phyloP scores from a whole-genome alignment of 1,140 invertebrate species.

The Thaumatotibia leucotreta region DNA sequence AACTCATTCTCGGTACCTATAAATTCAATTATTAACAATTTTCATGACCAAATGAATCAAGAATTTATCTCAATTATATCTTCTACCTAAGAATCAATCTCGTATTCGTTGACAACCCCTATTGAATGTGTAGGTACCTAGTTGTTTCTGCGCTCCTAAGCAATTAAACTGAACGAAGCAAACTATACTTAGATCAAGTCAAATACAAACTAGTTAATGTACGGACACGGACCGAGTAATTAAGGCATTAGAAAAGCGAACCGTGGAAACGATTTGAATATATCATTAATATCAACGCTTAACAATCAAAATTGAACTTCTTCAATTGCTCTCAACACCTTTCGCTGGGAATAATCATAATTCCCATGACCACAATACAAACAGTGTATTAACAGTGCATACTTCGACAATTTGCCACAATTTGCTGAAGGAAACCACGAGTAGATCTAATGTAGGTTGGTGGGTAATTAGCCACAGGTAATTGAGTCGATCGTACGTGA shows the following conservation, averaged over 20 bases:
- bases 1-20: no score
- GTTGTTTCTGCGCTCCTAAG: no score
- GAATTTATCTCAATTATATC: no score
- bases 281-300: neutral
- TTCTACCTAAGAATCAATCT: no score
- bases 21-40: no score
- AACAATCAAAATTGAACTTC: neutral
- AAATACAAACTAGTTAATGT: no score
- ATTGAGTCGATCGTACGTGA: slow-evolving; percentile 46
- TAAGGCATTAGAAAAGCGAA: neutral
- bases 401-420: slow-evolving; percentile 25
- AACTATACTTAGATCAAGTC: no score
- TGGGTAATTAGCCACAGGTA: slow-evolving; percentile 51
- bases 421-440: slow-evolving; percentile 32
- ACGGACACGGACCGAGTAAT: neutral
- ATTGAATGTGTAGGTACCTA: no score
- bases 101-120: no score
- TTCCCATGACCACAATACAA: slow-evolving; percentile 16
- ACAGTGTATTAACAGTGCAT: neutral
- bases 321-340: neutral
- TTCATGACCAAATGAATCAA: no score
- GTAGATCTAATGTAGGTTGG: slow-evolving; percentile 36
- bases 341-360: slow-evolving; percentile 12
- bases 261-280: slow-evolving; percentile 6
- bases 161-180: no score